Base-by-base conservation (phyloP, 2,888 invertebrate species). In the Sussaba pulchella region DNA sequence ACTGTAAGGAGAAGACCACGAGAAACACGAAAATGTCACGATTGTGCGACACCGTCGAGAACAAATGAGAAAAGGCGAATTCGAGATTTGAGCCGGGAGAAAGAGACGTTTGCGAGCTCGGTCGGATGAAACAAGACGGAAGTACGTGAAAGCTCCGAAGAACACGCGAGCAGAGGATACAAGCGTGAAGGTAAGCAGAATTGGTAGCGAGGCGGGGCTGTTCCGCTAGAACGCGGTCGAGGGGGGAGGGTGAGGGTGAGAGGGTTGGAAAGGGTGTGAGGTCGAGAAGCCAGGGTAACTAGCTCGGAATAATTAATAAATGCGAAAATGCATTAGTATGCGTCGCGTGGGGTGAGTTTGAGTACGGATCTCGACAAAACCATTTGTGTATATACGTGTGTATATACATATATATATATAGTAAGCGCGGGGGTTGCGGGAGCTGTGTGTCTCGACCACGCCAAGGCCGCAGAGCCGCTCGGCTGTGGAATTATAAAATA, bases 301-400 rank as follows among this genome's bases (percentile, higher is more conserved):
- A 86, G 85, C 83, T 72, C 67, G 84, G 87, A 87, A 88, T 89
- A 89, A 89, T 89, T 89, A 89, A 89, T 89, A 89, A 89, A 89
- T 87, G 89, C 86, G 87, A 85, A 89, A 84, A 87, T 89, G 88
- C 87, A 89, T 89, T 89, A 88, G 88, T 88, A 89, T 89, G 89
- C 89, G 84, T 84, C 83, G 83, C 85, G 70, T 71, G 84, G 85
- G 78, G 82, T 84, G 86, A 86, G 85, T 85, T 84, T 84, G 86
- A 85, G 83, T 79, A 74, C 81, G 76, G 82, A 80, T 73, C 82
- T 64, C 78, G 80, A 63, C 50, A 77, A 75, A 74, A 61, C 71
- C 70, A 57, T 45, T 63, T 43, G 45, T 61, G 45, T 76, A 54
- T n/a, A n/a, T 57, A 57, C 19, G 39, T 63, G 45, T 69, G 66